phyloP scores from a whole-genome alignment of 2,797 vertebrate species.

The Percopsis omiscomaycus region DNA sequence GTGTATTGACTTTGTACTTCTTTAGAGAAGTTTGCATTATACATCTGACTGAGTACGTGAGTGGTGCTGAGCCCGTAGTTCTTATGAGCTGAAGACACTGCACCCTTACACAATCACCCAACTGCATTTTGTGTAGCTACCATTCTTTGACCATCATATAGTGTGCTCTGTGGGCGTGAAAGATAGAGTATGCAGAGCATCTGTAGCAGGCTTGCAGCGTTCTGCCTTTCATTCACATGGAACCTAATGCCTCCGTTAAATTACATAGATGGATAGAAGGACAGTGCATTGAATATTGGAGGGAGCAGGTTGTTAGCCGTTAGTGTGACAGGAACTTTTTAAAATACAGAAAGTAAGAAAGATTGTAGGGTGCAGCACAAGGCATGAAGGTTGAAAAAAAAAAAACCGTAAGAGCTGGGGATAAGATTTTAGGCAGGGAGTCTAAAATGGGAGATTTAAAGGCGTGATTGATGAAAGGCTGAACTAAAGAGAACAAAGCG shows the following conservation, averaged over 20 bases:
- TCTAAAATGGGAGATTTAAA: slow-evolving; percentile 18
- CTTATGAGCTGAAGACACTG: too few species aligned
- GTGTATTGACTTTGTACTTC: too few species aligned
- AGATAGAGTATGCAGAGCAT: too few species aligned
- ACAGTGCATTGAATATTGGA: neutral
- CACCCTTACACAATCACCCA: too few species aligned
- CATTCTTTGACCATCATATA: too few species aligned
- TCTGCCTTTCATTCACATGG: slow-evolving; percentile 9
- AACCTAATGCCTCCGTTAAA: neutral
- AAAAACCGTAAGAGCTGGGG: neutral
- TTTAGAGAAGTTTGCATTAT: too few species aligned
- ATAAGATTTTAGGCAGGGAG: slow-evolving; percentile 17
- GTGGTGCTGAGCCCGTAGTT: too few species aligned
- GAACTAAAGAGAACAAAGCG: slow-evolving; percentile 32
- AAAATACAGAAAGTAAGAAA: slow-evolving; percentile 22
- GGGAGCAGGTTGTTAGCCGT: neutral
- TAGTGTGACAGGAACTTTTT: neutral
- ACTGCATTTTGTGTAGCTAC: too few species aligned
- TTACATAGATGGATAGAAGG: neutral
- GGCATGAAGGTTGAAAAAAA: neutral
- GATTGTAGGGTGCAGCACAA: slow-evolving; percentile 8
- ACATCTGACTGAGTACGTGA: too few species aligned
- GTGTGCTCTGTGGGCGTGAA: too few species aligned
- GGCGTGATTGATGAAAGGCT: slow-evolving; percentile 25
- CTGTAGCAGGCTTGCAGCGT: too few species aligned